Conservation (phyloP, 1,140 invertebrate genomes). For the Trichonephila inaurata region DNA sequence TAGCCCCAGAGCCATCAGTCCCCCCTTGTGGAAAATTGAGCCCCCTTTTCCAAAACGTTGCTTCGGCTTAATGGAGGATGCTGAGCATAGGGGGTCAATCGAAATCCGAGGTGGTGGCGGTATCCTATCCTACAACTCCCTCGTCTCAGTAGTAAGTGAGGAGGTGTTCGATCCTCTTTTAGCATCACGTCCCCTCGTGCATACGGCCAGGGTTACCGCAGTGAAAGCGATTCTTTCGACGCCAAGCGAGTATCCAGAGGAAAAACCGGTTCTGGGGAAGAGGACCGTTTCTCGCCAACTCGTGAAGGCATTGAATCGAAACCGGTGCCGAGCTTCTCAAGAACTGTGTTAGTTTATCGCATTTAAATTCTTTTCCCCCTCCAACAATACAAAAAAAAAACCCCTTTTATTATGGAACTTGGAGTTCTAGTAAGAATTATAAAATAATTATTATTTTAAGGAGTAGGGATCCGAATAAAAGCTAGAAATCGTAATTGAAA, state of each 20-base stretch:
- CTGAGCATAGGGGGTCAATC: constrained; percentile 12
- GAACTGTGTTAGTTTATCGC: too few relatives aligned
- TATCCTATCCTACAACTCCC: constrained; percentile 66
- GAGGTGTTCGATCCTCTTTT: constrained; percentile 76
- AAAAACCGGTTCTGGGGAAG: constrained; percentile 46
- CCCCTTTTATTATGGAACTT: too few relatives aligned
- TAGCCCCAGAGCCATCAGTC: constrained; percentile 73
- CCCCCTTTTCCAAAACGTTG: constrained; percentile 23
- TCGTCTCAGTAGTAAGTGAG: constrained; percentile 76
- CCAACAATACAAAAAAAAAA: too few relatives aligned
- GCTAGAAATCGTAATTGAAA: too few relatives aligned
- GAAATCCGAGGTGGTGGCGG: constrained; percentile 25
- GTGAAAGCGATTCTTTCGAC: constrained; percentile 73
- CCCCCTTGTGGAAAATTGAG: not conserved
- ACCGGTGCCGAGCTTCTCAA: too few relatives aligned
- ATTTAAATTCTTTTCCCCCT: too few relatives aligned
- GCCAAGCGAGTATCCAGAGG: constrained; percentile 55
- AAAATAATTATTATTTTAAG: too few relatives aligned
- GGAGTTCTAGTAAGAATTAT: too few relatives aligned
- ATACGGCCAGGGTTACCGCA: constrained; percentile 72
- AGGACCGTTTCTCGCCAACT: constrained; percentile 21
- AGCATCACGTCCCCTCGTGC: constrained; percentile 69
- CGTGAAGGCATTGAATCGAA: too few relatives aligned
- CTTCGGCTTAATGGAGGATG: constrained; percentile 23
- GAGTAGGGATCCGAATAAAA: too few relatives aligned